Percentiles rank a stretch among this genome's conserved stretches.
These are phyloP conservation scores for Ommatoiulus sabulosus DNA, from an alignment of 2,888 invertebrate genomes.

Conservation along the genomic window DNA sequence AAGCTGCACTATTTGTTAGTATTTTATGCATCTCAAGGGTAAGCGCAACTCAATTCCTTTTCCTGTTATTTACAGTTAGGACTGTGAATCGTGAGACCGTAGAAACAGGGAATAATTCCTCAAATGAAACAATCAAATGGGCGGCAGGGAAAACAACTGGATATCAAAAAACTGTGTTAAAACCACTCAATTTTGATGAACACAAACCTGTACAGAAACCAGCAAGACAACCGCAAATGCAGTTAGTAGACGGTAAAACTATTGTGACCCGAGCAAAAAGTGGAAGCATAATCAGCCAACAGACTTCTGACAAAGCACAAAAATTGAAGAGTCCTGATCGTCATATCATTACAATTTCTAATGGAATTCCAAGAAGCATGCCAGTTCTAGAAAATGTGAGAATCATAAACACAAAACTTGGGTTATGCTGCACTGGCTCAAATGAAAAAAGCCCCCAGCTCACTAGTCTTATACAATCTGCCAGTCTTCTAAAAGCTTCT, in stretches of 20 bases:
- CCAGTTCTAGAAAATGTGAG: neutral
- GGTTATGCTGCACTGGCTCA: neutral
- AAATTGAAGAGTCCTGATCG: neutral
- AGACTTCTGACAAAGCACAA: neutral
- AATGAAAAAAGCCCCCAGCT: constrained; percentile 21
- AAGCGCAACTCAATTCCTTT: too few species aligned
- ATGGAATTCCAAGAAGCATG: neutral
- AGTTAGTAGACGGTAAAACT: neutral
- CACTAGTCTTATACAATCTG: constrained; percentile 10
- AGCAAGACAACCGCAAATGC: neutral
- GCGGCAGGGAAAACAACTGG: neutral
- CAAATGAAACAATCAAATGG: neutral
- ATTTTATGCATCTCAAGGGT: too few species aligned
- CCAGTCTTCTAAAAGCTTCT: neutral
- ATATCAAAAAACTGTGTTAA: neutral
- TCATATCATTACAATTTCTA: neutral
- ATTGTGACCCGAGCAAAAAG: neutral
- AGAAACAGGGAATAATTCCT: neutral
- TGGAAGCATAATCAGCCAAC: neutral
- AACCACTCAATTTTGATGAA: neutral
- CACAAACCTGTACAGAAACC: neutral
- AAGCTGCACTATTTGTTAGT: too few species aligned
- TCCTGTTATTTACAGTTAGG: too few species aligned
- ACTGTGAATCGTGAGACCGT: neutral
- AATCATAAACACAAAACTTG: neutral